Conservation (phyloP, 2,797 vertebrate species). For the Nannoperca australis region DNA sequence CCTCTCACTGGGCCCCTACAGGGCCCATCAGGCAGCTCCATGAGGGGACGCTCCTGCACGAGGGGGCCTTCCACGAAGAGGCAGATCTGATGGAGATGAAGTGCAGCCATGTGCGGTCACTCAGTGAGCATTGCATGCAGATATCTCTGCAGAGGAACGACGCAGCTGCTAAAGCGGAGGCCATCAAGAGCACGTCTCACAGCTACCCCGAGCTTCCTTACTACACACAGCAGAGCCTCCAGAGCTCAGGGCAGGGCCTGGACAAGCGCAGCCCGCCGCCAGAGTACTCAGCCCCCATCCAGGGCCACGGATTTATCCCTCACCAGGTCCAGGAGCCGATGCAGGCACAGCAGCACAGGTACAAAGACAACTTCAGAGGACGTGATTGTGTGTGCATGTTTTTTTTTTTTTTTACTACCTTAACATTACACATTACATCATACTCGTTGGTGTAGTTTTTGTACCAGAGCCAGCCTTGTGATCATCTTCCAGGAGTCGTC, state of each 20-base stretch:
- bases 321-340: slow-evolving; percentile 75
- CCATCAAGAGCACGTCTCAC: slow-evolving; percentile 89
- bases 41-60: slow-evolving; percentile 60
- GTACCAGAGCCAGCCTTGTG: slow-evolving; percentile 30
- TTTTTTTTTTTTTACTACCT: slow-evolving; percentile 9
- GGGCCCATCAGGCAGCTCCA: slow-evolving; percentile 61
- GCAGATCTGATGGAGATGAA: slow-evolving; percentile 88
- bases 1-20: slow-evolving; percentile 84
- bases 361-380: slow-evolving; percentile 24
- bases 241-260: slow-evolving; percentile 65
- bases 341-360: slow-evolving; percentile 84
- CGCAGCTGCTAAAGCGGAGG: slow-evolving; percentile 76
- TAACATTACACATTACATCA: slow-evolving; percentile 67
- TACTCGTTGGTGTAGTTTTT: slow-evolving; percentile 31
- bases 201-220: slow-evolving; percentile 94
- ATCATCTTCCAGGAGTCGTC: slow-evolving; percentile 41
- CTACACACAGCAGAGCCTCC: slow-evolving; percentile 72
- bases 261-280: slow-evolving; percentile 87
- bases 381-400: slow-evolving; percentile 6
- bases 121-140: slow-evolving; percentile 94
- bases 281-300: slow-evolving; percentile 87
- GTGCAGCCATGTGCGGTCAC: slow-evolving; percentile 91
- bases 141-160: slow-evolving; percentile 92
- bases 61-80: slow-evolving; percentile 84
- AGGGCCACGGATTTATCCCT: slow-evolving; percentile 81